phyloP scores from a whole-genome alignment of 2,888 invertebrate species.

The Emmelina monodactyla region DNA sequence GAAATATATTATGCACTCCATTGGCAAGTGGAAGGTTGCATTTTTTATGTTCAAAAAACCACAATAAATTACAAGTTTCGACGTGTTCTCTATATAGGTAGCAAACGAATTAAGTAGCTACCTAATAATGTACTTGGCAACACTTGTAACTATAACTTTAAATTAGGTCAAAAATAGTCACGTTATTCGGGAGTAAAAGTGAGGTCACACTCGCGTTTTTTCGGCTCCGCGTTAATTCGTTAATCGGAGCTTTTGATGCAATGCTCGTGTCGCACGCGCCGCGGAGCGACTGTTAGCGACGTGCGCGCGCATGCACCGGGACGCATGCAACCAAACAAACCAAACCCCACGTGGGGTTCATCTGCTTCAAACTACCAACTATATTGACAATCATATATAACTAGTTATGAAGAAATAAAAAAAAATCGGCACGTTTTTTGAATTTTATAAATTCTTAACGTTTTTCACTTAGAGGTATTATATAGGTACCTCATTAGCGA shows the following conservation, averaged over 20 bases:
- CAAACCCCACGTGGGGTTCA: conserved; percentile 27
- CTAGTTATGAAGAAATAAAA: too few species aligned
- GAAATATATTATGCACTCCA: conserved; percentile 37
- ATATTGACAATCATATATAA: too few species aligned
- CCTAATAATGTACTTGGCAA: too few species aligned
- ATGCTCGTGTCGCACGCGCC: conserved; percentile 53
- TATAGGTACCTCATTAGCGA: too few species aligned
- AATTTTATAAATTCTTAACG: neutral
- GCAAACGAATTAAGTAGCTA: too few species aligned
- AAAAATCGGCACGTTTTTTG: neutral
- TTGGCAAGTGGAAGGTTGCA: conserved; percentile 42
- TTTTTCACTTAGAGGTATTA: too few species aligned
- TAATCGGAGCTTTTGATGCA: neutral
- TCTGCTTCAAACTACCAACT: neutral
- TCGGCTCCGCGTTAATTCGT: conserved; percentile 3
- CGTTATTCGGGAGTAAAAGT: conserved; percentile 16
- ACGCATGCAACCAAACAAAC: conserved; percentile 53
- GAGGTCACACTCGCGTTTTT: conserved; percentile 21
- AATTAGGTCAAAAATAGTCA: too few species aligned
- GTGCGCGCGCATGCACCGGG: conserved; percentile 42
- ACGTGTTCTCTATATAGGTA: too few species aligned
- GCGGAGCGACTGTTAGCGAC: conserved; percentile 43
- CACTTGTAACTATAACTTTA: too few species aligned
- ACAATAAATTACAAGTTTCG: too few species aligned
- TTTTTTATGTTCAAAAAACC: too few species aligned